A percentile compares a stretch with the other conserved stretches of the same genome.
Evolutionary conservation across 2,113 vertebrate genomes (phyloP).

Genomic region (Pyrgilauda ruficollis): DNA sequence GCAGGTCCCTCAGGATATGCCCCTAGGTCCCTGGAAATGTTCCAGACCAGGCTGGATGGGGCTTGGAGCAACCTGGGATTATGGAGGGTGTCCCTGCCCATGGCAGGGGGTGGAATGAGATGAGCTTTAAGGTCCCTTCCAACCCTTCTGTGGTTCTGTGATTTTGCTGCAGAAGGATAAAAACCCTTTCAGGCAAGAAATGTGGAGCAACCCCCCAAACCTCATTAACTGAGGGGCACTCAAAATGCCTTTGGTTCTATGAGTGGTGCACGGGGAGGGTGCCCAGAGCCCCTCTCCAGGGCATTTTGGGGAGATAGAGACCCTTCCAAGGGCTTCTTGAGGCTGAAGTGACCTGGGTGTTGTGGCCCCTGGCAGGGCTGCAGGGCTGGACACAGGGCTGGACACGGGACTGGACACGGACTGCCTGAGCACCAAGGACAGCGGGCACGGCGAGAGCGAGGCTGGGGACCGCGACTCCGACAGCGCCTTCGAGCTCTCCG

Average conservation of each 20-base stretch:
- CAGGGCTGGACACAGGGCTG: constrained; percentile 69
- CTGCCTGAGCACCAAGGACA: constrained; percentile 84
- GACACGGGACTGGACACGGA: constrained; percentile 70
- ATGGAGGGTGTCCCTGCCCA: background rate
- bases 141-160: background rate
- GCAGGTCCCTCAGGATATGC: background rate
- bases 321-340: accelerated
- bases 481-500: constrained; percentile 77
- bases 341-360: background rate
- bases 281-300: background rate
- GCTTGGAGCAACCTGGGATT: background rate
- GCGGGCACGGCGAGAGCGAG: constrained; percentile 83
- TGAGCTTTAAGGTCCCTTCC: background rate
- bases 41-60: accelerated
- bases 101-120: background rate
- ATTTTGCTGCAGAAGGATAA: background rate
- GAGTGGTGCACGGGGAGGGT: accelerated
- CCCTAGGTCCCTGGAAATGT: background rate
- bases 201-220: background rate
- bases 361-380: constrained; percentile 70
- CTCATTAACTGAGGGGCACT: background rate
- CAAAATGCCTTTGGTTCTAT: background rate
- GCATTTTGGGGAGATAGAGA: background rate
- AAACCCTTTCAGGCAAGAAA: background rate
- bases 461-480: constrained; percentile 83